Conservation (phyloP, 2,113 vertebrate species). For the Triplophysa rosa region DNA sequence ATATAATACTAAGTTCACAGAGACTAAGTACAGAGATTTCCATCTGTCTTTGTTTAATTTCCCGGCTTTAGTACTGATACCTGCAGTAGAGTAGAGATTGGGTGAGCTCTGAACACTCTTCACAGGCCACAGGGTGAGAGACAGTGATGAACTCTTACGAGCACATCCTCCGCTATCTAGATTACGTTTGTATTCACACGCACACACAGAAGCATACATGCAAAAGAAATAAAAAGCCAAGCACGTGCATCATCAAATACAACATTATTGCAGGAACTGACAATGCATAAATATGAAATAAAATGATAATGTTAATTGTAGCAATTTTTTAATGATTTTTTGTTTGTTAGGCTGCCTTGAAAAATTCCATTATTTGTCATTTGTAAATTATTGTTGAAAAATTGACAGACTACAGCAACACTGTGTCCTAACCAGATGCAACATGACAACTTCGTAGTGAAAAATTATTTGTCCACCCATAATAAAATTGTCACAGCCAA, state of each 20-base stretch:
- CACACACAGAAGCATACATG: slow-evolving; percentile 34
- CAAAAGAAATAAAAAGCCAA: slow-evolving; percentile 66
- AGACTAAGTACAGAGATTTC: slow-evolving; percentile 1
- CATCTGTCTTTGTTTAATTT: background rate
- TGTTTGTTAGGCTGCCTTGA: too few species aligned
- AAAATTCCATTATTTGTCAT: background rate
- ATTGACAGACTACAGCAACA: background rate
- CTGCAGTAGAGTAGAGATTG: slow-evolving; percentile 86
- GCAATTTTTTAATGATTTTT: background rate
- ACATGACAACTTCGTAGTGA: background rate
- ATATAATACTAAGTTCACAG: background rate
- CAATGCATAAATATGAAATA: background rate
- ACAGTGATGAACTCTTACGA: slow-evolving; percentile 90
- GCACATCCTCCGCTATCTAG: slow-evolving; percentile 94
- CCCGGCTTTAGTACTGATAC: slow-evolving; percentile 75
- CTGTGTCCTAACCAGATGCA: background rate
- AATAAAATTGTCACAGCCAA: background rate
- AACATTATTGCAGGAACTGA: background rate
- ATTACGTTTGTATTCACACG: slow-evolving; percentile 75
- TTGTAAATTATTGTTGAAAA: background rate
- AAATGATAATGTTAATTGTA: background rate
- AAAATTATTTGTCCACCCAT: background rate
- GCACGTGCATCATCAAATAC: slow-evolving; percentile 72
- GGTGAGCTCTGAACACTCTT: slow-evolving; percentile 99
- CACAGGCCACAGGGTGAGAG: slow-evolving; percentile 91